Base-by-base conservation (phyloP, 1,140 invertebrate species). In the Drosophila ironensis region DNA sequence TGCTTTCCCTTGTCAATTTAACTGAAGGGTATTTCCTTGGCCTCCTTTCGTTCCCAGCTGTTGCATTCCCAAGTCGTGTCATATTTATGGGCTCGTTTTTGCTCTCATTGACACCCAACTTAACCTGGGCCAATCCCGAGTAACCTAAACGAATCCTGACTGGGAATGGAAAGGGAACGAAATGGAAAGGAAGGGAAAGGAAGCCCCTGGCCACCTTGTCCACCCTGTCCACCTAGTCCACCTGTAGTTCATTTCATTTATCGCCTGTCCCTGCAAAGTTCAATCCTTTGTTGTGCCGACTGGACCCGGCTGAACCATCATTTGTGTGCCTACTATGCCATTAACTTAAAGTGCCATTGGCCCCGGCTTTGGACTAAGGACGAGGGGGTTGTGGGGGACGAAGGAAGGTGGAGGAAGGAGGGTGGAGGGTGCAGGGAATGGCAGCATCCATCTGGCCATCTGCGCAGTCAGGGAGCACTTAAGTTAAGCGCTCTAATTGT, bases 401-500 rank as follows among this genome's bases (percentile, higher is more conserved):
- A 14, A 16, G 14, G 12, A 27, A 14, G 14, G 8, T 19, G 37
- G 9, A 33, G 8, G 2, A 14, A 25, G 4, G 9, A n/a, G 48
- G 35, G 16, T 14, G 17, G 27, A 17, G 35, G 1, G 2, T 1
- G 20, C 1, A 9, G 8, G 3, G n/a, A n/a, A 7, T 50, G 17
- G 35, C 22, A 25, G 20, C 22, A 5, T 24, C 44, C 50, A 59
- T 69, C 66, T 60, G 67, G 66, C 66, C 70, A 48, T 59, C 47
- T 67, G 50, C 45, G 57, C 61, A 64, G 63, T 75, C 64, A 66
- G 57, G 64, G 70, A 81, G 80, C 64, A 86, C 78, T 84, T 86
- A 74, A 73, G 63, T 86, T 71, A 86, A 84, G 78, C 80, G 74
- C 77, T 78, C 70, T 84, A 84, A 84, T 84, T 84, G 80, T 80